Percentiles rank a stretch among this genome's conserved stretches.
These are phyloP conservation scores for Perithous albicinctus DNA, from an alignment of 2,888 invertebrate species.

Conservation along the genomic window DNA sequence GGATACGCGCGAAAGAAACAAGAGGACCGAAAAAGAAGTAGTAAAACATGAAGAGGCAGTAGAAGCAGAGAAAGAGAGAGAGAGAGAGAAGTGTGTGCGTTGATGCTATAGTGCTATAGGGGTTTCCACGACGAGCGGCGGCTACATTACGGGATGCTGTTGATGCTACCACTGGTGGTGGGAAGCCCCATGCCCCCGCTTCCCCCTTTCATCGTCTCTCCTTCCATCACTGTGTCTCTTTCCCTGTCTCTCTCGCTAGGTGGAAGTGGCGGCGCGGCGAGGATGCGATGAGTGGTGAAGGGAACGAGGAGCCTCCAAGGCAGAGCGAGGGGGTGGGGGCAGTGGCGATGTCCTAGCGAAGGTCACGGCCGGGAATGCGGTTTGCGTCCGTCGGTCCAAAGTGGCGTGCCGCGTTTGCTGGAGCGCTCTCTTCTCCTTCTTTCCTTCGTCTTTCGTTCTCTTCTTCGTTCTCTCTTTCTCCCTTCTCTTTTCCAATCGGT, in stretches of 20 bases:
- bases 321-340: constrained; percentile 76
- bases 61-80: neutral
- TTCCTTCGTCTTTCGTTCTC: constrained; percentile 51
- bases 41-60: neutral
- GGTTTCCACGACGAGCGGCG: constrained; percentile 9
- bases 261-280: constrained; percentile 38
- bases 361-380: constrained; percentile 85
- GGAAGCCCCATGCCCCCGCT: constrained; percentile 25
- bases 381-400: constrained; percentile 82
- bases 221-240: constrained; percentile 31
- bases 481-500: constrained; percentile 68
- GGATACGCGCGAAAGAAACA: constrained; percentile 52
- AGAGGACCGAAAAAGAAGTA: constrained; percentile 11
- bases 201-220: constrained; percentile 19
- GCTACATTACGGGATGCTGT: constrained; percentile 55
- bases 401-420: constrained; percentile 79
- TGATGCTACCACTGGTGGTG: constrained; percentile 38
- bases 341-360: constrained; percentile 85
- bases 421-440: constrained; percentile 55
- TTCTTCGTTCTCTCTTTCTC: constrained; percentile 61
- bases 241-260: constrained; percentile 4
- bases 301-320: constrained; percentile 41
- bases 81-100: constrained; percentile 29
- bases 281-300: constrained; percentile 35
- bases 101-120: constrained; percentile 45